Evolutionary conservation across 2,113 vertebrate species (phyloP).

Genomic region (Rhizomys pruinosus): DNA sequence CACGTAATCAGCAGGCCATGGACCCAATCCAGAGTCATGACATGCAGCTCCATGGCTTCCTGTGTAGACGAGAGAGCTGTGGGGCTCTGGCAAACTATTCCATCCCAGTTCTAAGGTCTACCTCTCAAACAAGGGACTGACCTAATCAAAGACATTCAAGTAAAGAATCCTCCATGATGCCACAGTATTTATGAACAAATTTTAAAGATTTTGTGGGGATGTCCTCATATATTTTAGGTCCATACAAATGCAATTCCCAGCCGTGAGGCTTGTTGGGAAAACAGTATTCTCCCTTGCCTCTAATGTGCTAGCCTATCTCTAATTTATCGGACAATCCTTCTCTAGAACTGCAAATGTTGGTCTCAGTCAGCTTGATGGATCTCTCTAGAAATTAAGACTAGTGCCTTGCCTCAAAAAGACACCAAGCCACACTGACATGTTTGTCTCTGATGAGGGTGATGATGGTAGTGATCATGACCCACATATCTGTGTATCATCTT

Average conservation of each 20-base stretch:
- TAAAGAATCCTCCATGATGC: background rate
- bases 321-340: background rate
- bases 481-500: too few relatives aligned
- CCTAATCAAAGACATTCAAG: background rate
- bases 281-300: background rate
- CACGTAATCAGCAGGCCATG: background rate
- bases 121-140: background rate
- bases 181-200: background rate
- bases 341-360: background rate
- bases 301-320: background rate
- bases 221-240: background rate
- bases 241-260: background rate
- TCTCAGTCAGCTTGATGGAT: background rate
- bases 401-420: background rate
- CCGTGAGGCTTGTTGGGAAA: background rate
- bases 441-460: too few relatives aligned
- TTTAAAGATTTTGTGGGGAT: background rate
- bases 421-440: accelerated
- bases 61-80: background rate
- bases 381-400: slow-evolving; percentile 11
- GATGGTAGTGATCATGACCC: too few relatives aligned
- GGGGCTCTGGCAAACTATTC: background rate
- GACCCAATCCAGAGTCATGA: background rate
- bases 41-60: background rate
- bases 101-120: background rate